Conservation (phyloP, 2,113 vertebrate genomes). For the Sceloporus tristichus region DNA sequence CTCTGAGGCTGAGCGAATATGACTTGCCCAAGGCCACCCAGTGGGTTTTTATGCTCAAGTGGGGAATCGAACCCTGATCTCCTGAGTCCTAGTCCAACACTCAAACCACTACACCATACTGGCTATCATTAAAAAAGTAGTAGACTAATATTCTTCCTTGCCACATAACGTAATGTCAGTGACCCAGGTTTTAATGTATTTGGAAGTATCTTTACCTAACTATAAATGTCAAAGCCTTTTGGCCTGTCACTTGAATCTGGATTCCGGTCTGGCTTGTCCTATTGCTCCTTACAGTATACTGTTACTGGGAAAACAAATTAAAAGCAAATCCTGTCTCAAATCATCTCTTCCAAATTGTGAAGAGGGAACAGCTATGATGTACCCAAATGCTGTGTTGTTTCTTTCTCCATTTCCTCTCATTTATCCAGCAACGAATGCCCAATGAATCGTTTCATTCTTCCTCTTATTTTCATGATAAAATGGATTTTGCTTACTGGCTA, state of each 20-base stretch:
- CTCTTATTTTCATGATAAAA: slow-evolving; percentile 27
- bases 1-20: too few relatives aligned
- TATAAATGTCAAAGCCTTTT: neutral
- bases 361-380: neutral
- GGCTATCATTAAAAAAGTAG: neutral
- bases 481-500: slow-evolving; percentile 36
- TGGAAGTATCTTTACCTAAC: too few relatives aligned
- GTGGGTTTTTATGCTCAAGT: too few relatives aligned
- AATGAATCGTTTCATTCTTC: slow-evolving; percentile 27
- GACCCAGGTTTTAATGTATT: neutral
- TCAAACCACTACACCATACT: too few relatives aligned
- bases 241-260: neutral
- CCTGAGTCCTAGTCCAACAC: too few relatives aligned
- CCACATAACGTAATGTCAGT: neutral
- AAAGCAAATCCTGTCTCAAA: neutral
- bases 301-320: neutral
- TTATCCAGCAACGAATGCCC: slow-evolving; percentile 18
- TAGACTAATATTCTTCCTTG: neutral
- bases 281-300: neutral
- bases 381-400: neutral
- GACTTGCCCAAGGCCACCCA: too few relatives aligned
- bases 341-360: neutral
- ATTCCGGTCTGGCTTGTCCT: slow-evolving; percentile 14
- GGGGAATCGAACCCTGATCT: too few relatives aligned
- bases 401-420: slow-evolving; percentile 10